Percentiles rank a stretch among this genome's conserved stretches.
Conservation (phyloP, 2,113 vertebrate species). For the Grammomys dolichurus region DNA sequence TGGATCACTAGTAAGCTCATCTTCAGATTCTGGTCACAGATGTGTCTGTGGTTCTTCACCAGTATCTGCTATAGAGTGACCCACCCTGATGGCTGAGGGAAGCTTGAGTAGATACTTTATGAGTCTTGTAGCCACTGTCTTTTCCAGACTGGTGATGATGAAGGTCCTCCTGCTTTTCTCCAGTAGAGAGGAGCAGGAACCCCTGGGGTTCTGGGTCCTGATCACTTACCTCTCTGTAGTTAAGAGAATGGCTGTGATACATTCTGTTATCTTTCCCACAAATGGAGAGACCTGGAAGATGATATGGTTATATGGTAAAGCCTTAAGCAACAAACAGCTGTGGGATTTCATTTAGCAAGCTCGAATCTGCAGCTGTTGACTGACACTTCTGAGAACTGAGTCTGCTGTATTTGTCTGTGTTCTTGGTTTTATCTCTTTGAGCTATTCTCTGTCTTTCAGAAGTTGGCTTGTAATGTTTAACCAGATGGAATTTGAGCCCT, state of each 20-base stretch:
- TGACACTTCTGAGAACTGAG: conserved; percentile 44
- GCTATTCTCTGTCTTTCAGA: conserved; percentile 34
- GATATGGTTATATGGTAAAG: neutral
- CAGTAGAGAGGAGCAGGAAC: neutral
- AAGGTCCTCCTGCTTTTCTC: neutral
- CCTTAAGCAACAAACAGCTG: neutral
- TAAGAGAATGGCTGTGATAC: neutral
- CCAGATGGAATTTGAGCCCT: conserved; percentile 48
- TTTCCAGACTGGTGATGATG: neutral
- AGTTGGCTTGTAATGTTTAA: conserved; percentile 49
- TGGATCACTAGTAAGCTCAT: neutral
- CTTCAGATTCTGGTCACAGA: neutral
- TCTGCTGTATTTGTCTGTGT: conserved; percentile 34
- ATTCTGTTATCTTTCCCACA: neutral
- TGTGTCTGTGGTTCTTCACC: conserved; percentile 1
- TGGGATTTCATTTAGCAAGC: neutral
- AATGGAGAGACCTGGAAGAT: neutral
- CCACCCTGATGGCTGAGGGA: neutral
- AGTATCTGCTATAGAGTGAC: neutral
- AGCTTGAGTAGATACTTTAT: neutral
- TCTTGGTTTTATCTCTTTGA: conserved; percentile 25
- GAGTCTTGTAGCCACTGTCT: neutral
- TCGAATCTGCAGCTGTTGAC: neutral
- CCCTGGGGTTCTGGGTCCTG: neutral
- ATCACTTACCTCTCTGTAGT: neutral